Evolutionary conservation across 2,888 invertebrate genomes (phyloP).

Genomic region (Steromphala cineraria): DNA sequence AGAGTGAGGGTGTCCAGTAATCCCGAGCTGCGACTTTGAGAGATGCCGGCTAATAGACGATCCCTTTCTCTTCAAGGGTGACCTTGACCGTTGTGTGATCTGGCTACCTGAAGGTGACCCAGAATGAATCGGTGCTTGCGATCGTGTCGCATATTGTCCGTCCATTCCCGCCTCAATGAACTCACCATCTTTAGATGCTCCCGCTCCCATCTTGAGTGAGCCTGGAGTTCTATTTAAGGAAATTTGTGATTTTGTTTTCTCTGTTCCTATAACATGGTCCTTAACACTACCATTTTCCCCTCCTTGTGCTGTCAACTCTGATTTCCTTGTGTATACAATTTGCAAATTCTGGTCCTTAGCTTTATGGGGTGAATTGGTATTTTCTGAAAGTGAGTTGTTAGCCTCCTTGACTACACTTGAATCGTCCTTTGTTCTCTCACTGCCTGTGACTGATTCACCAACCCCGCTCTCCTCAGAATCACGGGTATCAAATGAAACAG

Average conservation of each 20-base stretch:
- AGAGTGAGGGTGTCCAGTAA: not conserved
- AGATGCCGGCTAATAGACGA: constrained; percentile 37
- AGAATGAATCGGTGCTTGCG: constrained; percentile 37
- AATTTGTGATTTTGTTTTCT: not conserved
- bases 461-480: not conserved
- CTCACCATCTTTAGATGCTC: constrained; percentile 60
- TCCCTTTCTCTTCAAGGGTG: constrained; percentile 32
- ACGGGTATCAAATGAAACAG: not conserved
- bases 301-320: too few species aligned
- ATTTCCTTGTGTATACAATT: not conserved
- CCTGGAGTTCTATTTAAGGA: not conserved
- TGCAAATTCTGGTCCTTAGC: not conserved
- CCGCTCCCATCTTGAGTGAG: constrained; percentile 55
- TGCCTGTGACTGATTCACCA: not conserved
- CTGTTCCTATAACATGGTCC: not conserved
- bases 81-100: constrained; percentile 27
- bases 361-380: not conserved
- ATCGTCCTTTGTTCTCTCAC: not conserved
- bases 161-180: constrained; percentile 37
- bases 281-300: not conserved
- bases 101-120: constrained; percentile 35
- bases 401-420: not conserved
- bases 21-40: constrained; percentile 33
- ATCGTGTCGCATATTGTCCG: constrained; percentile 44
- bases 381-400: too few species aligned